These are phyloP conservation scores for Muraenolepis orangiensis DNA, from an alignment of 2,797 vertebrate genomes.

Conservation along the genomic window DNA sequence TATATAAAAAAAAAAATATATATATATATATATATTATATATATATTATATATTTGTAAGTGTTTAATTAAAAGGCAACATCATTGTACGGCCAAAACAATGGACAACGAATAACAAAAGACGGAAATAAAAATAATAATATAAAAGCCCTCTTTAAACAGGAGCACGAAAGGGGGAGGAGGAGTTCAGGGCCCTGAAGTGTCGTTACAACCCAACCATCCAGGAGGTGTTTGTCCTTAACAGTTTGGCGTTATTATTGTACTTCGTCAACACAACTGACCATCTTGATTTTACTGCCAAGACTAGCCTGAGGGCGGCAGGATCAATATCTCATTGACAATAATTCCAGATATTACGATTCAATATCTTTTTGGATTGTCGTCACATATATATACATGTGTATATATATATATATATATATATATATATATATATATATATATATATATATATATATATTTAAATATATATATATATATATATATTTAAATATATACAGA, in stretches of 20 bases:
- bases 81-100: no score
- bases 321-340: neutral
- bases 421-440: no score
- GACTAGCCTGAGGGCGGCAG: neutral
- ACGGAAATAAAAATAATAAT: no score
- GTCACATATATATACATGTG: neutral
- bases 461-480: no score
- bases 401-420: no score
- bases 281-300: neutral
- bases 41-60: no score
- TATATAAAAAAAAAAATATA: no score
- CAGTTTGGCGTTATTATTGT: neutral
- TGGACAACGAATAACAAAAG: neutral
- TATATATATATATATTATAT: no score
- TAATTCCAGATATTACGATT: neutral
- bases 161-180: no score
- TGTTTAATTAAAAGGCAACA: neutral
- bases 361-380: neutral
- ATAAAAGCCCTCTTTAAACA: neutral
- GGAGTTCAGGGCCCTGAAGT: no score
- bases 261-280: neutral
- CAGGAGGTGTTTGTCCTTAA: neutral
- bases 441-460: no score
- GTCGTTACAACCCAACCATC: neutral
- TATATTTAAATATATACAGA: no score